phyloP scores from a whole-genome alignment of 2,113 vertebrate genomes.

The Microtus oregoni region DNA sequence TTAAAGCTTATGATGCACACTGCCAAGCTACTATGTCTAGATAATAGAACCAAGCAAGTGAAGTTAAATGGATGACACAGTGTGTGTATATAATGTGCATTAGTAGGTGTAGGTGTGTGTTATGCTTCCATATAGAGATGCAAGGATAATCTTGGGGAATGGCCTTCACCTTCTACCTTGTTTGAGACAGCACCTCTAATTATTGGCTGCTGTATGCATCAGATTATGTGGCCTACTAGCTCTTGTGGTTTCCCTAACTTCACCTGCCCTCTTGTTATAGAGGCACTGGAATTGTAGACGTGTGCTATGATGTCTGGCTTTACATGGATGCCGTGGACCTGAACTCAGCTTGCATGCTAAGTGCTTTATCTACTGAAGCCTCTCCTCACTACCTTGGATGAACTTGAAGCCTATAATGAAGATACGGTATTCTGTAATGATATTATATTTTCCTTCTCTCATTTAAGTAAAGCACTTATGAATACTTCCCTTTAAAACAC shows the following conservation, averaged over 20 bases:
- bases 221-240: neutral
- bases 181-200: neutral
- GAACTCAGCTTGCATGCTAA: neutral
- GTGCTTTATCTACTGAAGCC: neutral
- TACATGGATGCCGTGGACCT: no score
- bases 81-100: neutral
- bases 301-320: neutral
- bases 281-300: neutral
- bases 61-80: neutral
- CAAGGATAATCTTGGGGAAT: neutral
- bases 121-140: neutral
- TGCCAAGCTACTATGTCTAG: conserved; percentile 15
- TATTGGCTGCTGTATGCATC: neutral
- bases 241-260: neutral
- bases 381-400: no score
- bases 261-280: neutral
- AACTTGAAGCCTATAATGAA: conserved; percentile 55
- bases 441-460: neutral
- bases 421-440: neutral
- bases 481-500: conserved; percentile 58
- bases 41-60: conserved; percentile 11
- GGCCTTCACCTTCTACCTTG: neutral
- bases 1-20: conserved; percentile 22
- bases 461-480: conserved; percentile 45
- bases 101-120: neutral